Conservation (phyloP, 1,140 invertebrate species). For the Venustaconcha ellipsiformis region DNA sequence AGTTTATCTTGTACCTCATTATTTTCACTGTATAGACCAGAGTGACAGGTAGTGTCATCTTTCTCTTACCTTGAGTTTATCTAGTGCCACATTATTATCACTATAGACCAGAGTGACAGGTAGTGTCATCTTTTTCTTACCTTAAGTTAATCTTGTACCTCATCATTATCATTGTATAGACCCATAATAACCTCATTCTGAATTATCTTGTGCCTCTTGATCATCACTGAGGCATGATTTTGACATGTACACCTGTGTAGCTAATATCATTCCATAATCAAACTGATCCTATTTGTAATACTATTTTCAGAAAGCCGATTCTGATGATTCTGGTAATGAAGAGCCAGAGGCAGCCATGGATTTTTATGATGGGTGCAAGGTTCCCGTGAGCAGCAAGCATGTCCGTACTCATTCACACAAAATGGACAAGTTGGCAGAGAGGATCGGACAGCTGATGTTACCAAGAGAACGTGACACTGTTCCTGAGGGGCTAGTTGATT, state of each 20-base stretch:
- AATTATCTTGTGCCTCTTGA: not conserved
- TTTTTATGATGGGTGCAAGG: slow-evolving; percentile 54
- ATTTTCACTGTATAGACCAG: too few relatives aligned
- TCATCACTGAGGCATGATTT: not conserved
- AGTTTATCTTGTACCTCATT: too few relatives aligned
- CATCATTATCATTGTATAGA: not conserved
- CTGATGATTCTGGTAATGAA: slow-evolving; percentile 93
- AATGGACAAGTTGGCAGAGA: slow-evolving; percentile 67
- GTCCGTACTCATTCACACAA: slow-evolving; percentile 48
- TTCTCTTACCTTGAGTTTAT: too few relatives aligned
- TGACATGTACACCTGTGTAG: not conserved
- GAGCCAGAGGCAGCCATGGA: slow-evolving; percentile 78
- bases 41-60: too few relatives aligned
- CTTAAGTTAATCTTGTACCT: too few relatives aligned
- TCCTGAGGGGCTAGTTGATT: slow-evolving; percentile 72
- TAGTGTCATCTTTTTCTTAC: too few relatives aligned
- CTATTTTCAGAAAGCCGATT: slow-evolving; percentile 81
- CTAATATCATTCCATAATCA: not conserved
- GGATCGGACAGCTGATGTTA: slow-evolving; percentile 64
- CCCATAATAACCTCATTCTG: not conserved
- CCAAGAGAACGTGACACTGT: slow-evolving; percentile 61
- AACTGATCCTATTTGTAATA: slow-evolving; percentile 8
- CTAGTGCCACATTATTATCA: not conserved
- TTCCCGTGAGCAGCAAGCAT: slow-evolving; percentile 13
- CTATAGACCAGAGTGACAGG: too few relatives aligned